These are phyloP conservation scores for Cheilosia grossa DNA, from an alignment of 2,888 invertebrate species.

Conservation along the genomic window DNA sequence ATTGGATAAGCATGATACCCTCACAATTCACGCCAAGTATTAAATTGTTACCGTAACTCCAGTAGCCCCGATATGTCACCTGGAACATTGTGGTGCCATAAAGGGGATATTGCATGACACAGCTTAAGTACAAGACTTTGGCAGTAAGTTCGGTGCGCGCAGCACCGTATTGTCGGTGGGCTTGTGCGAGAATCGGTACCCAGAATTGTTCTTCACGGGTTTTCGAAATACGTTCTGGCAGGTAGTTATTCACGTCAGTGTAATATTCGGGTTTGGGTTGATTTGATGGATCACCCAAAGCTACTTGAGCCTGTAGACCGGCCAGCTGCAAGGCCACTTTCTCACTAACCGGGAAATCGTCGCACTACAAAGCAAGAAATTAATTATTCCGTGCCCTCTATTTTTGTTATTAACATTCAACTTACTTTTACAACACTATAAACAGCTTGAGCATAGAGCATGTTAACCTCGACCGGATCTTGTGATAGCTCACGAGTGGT, in stretches of 20 bases:
- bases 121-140: constrained; percentile 95
- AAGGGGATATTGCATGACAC: constrained; percentile 98
- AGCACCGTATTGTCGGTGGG: constrained; percentile 95
- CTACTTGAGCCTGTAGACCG: constrained; percentile 96
- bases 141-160: constrained; percentile 95
- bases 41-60: constrained; percentile 91
- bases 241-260: constrained; percentile 94
- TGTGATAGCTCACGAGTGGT: constrained; percentile 95
- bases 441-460: constrained; percentile 97
- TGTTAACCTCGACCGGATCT: constrained; percentile 97
- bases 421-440: constrained; percentile 96
- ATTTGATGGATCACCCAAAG: constrained; percentile 92
- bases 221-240: constrained; percentile 92
- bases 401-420: background rate
- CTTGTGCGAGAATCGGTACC: constrained; percentile 94
- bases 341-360: constrained; percentile 97
- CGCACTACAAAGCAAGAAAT: constrained; percentile 86
- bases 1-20: constrained; percentile 94
- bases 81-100: constrained; percentile 94
- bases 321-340: constrained; percentile 97
- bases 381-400: background rate
- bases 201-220: constrained; percentile 92
- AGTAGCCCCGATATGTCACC: constrained; percentile 96
- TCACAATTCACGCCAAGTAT: constrained; percentile 95
- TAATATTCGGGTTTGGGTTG: constrained; percentile 92